These are phyloP conservation scores for Matsumurasca onukii DNA, from an alignment of 1,140 invertebrate species.

Conservation along the genomic window DNA sequence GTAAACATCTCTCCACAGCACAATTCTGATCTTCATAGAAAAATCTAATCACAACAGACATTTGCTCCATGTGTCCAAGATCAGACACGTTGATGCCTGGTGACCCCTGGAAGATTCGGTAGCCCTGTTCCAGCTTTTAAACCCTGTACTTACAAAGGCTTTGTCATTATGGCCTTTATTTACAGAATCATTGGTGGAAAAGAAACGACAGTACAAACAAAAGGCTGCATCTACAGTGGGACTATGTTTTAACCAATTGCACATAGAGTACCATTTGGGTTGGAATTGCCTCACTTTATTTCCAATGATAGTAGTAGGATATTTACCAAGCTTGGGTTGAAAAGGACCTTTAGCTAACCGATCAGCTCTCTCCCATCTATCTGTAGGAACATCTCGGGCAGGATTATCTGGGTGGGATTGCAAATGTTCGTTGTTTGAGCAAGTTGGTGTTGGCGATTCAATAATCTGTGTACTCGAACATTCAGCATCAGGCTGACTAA, in stretches of 20 bases:
- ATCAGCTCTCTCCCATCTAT: not conserved
- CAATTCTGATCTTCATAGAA: not conserved
- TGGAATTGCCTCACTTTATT: not conserved
- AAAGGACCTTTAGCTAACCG: not conserved
- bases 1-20: not conserved
- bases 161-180: not conserved
- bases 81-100: not conserved
- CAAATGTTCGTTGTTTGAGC: no score
- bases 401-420: not conserved
- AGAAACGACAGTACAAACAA: not conserved
- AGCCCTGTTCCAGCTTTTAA: conserved; percentile 4
- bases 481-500: no score
- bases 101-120: not conserved
- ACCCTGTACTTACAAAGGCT: not conserved
- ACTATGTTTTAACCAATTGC: not conserved
- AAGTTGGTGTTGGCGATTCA: no score
- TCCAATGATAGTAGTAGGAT: not conserved
- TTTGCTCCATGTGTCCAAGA: not conserved
- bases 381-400: not conserved
- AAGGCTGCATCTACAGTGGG: not conserved
- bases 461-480: no score
- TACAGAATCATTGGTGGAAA: not conserved
- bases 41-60: not conserved
- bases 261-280: not conserved
- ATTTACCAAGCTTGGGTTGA: not conserved